Conservation (phyloP, 2,113 vertebrate genomes). For the Lampris megalopsis region DNA sequence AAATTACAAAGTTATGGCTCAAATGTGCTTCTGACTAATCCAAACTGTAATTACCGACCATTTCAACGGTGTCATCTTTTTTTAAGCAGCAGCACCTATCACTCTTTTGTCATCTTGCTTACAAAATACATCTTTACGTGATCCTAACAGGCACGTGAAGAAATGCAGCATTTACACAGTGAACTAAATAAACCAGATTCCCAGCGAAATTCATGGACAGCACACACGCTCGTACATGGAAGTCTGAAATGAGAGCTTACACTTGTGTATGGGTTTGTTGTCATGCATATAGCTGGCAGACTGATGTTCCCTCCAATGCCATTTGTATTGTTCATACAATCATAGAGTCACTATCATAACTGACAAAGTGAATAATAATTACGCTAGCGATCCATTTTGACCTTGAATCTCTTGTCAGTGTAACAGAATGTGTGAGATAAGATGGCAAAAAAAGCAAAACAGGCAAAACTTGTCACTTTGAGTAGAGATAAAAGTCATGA, state of each 20-base stretch:
- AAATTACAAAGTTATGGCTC: not conserved
- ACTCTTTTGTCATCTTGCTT: not conserved
- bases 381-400: not conserved
- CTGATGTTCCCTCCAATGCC: too few relatives aligned
- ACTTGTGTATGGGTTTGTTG: conserved; percentile 14
- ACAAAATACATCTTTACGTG: not conserved
- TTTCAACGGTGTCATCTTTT: too few relatives aligned
- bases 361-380: conserved; percentile 4
- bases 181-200: not conserved
- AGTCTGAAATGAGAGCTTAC: not conserved
- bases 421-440: not conserved
- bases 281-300: not conserved
- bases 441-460: conserved; percentile 1
- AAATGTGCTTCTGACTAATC: too few relatives aligned
- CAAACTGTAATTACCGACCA: too few relatives aligned
- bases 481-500: conserved; percentile 1
- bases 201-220: not conserved
- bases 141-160: not conserved
- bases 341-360: conserved; percentile 1
- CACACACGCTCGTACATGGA: not conserved
- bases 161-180: not conserved
- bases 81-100: too few relatives aligned
- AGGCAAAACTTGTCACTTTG: conserved; percentile 8
- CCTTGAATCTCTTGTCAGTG: conserved; percentile 9
- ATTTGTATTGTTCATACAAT: not conserved